Evolutionary conservation across 1,140 invertebrate genomes (phyloP).

Genomic region (Drosophila nasuta): DNA sequence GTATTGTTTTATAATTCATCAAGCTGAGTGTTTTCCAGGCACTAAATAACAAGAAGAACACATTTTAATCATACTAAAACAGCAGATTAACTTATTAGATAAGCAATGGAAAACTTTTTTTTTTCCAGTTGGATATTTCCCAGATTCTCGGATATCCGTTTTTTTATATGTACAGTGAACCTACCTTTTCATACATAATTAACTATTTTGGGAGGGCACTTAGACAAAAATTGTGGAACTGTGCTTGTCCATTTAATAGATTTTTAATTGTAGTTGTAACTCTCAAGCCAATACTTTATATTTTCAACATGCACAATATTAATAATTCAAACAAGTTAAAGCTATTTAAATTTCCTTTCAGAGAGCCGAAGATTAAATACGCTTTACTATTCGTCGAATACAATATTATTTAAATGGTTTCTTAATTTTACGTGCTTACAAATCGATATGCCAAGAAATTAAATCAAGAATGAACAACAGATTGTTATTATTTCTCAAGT

Average conservation of each 20-base stretch:
- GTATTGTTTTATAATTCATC: background rate
- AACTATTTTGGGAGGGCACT: no score
- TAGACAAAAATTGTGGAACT: no score
- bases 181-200: no score
- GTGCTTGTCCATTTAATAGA: background rate
- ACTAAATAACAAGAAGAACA: background rate
- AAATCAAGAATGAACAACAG: no score
- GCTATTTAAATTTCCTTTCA: background rate
- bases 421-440: no score
- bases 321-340: conserved; percentile 29
- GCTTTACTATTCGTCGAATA: background rate
- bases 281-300: conserved; percentile 4
- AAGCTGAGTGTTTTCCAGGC: background rate
- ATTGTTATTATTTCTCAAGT: no score
- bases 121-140: background rate
- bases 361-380: background rate
- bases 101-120: background rate
- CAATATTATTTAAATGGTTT: no score
- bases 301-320: conserved; percentile 39
- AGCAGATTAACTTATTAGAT: background rate
- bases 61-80: background rate
- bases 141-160: background rate
- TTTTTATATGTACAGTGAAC: no score
- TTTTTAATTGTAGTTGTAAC: background rate
- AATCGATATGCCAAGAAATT: no score